These are phyloP conservation scores for Himalopsyche kuldschensis DNA, from an alignment of 2,888 invertebrate species.

Conservation along the genomic window DNA sequence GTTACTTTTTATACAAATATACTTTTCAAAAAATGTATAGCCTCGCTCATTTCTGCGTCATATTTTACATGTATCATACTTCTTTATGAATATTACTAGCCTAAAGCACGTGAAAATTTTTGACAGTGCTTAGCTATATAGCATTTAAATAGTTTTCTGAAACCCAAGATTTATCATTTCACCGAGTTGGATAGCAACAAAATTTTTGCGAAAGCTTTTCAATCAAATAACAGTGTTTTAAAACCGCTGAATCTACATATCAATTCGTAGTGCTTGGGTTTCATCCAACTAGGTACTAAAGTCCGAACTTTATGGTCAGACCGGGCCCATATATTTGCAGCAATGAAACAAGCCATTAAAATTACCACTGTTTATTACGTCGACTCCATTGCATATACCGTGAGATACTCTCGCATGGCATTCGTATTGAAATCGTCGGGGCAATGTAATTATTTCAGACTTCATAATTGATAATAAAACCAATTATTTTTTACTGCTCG, in stretches of 20 bases:
- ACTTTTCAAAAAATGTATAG: too few species aligned
- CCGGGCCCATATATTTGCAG: constrained; percentile 33
- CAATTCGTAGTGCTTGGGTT: constrained; percentile 8
- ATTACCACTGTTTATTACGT: constrained; percentile 39
- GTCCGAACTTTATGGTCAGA: constrained; percentile 37
- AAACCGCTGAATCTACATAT: not conserved
- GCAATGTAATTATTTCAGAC: not conserved
- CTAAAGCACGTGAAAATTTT: too few species aligned
- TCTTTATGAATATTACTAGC: too few species aligned
- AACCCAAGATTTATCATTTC: not conserved
- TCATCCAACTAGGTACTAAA: constrained; percentile 33
- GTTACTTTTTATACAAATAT: too few species aligned
- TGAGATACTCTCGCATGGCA: not conserved
- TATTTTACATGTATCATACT: too few species aligned
- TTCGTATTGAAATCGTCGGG: not conserved
- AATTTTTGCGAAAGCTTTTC: not conserved
- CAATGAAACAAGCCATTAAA: constrained; percentile 40
- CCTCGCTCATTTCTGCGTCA: too few species aligned
- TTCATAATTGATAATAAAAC: not conserved
- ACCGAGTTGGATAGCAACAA: not conserved
- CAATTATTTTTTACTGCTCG: not conserved
- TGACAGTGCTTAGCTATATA: too few species aligned
- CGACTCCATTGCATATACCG: constrained; percentile 21
- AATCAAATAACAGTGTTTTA: not conserved
- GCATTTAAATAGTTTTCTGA: too few species aligned